These are phyloP conservation scores for Platysternon megacephalum DNA, from an alignment of 2,113 vertebrate species.

Conservation along the genomic window DNA sequence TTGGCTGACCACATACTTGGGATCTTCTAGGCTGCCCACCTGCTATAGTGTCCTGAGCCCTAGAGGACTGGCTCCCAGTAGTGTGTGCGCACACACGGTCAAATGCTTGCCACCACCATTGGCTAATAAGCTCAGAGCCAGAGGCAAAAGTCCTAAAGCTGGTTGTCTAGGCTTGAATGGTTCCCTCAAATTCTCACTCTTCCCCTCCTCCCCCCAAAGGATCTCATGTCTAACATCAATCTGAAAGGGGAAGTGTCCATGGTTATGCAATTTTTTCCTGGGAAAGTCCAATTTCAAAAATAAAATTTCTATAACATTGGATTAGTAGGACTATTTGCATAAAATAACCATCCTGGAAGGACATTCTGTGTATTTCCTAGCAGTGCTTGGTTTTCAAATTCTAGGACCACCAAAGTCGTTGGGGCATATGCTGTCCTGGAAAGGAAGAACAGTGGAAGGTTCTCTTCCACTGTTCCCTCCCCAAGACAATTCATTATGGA, in stretches of 20 bases:
- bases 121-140: not conserved
- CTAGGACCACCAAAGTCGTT: not conserved
- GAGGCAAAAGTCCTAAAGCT: not conserved
- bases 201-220: not conserved
- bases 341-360: not conserved
- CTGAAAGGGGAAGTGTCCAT: not conserved
- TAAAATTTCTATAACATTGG: not conserved
- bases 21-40: not conserved
- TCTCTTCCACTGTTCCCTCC: not conserved
- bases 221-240: not conserved
- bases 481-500: not conserved
- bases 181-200: conserved; percentile 15
- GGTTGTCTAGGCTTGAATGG: not conserved
- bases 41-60: not conserved
- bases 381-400: not conserved
- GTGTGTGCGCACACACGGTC: not conserved
- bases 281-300: not conserved
- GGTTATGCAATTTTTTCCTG: not conserved
- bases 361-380: not conserved
- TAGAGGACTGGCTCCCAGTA: fast-evolving
- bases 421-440: not conserved
- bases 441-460: not conserved
- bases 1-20: not conserved
- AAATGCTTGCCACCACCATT: not conserved
- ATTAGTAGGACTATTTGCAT: not conserved